Percentiles rank a stretch among this genome's conserved stretches.
phyloP scores from a whole-genome alignment of 2,797 vertebrate species.

The Brachyrhaphis roseni region DNA sequence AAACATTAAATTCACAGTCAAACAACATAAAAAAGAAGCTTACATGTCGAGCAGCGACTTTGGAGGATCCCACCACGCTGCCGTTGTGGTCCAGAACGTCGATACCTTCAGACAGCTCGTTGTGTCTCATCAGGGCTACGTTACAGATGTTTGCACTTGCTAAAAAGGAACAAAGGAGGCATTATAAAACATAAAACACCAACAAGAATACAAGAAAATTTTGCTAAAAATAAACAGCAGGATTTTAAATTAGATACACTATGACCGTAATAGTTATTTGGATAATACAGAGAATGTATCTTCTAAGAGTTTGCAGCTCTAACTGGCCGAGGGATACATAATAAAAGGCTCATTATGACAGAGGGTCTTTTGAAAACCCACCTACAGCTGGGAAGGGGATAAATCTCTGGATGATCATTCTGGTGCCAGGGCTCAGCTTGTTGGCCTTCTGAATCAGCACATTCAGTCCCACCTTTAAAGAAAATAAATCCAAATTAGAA shows the following conservation, averaged over 20 bases:
- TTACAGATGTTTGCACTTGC: conserved; percentile 98
- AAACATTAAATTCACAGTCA: not conserved
- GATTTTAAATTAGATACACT: not conserved
- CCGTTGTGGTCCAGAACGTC: conserved; percentile 89
- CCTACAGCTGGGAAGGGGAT: conserved; percentile 97
- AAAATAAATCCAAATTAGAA: not conserved
- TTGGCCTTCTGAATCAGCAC: conserved; percentile 92
- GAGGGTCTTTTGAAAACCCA: conserved; percentile 70
- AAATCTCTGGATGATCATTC: conserved; percentile 93
- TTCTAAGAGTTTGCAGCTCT: not conserved
- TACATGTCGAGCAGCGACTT: conserved; percentile 92
- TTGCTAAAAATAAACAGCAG: not conserved
- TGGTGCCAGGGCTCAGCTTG: conserved; percentile 90
- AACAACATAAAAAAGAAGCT: conserved; percentile 46
- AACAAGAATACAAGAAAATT: no score
- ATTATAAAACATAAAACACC: not conserved
- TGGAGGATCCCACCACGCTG: conserved; percentile 93
- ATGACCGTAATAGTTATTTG: not conserved
- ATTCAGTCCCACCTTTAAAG: conserved; percentile 91
- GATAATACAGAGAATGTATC: not conserved
- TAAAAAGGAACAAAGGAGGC: conserved; percentile 50
- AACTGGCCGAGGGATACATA: conserved; percentile 29
- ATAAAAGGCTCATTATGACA: not conserved
- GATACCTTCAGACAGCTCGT: conserved; percentile 92
- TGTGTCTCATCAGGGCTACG: conserved; percentile 95